Percentiles rank a stretch among this genome's conserved stretches.
Evolutionary conservation across 2,797 vertebrate genomes (phyloP).

Genomic region (Salmo trutta): DNA sequence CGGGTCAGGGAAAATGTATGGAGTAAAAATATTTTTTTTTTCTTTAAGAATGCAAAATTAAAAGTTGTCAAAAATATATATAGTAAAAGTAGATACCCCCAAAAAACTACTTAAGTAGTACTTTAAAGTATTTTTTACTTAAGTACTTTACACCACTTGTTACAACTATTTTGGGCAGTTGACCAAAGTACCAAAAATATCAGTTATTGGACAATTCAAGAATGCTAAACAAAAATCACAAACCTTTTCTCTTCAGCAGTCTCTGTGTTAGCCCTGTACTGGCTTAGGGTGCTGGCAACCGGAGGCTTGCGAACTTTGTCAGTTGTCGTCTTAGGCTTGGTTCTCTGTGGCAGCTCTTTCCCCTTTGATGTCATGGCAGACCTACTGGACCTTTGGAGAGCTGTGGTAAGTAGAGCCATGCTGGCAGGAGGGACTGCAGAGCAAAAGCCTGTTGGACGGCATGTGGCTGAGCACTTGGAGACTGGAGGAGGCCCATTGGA

Average conservation of each 20-base stretch:
- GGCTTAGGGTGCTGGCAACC: constrained; percentile 57
- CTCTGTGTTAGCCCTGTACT: constrained; percentile 69
- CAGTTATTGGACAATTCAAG: not conserved
- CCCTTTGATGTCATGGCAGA: constrained; percentile 36
- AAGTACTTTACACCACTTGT: no score
- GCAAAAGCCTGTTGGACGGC: constrained; percentile 20
- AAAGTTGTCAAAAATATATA: no score
- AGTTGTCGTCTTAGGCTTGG: constrained; percentile 48
- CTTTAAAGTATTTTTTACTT: no score
- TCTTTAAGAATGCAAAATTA: no score
- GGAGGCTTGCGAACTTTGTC: constrained; percentile 59
- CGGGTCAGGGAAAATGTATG: no score
- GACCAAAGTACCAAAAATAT: not conserved
- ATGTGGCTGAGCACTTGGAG: constrained; percentile 30
- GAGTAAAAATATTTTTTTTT: no score
- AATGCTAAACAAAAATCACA: not conserved
- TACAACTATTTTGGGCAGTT: not conserved
- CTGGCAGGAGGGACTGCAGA: constrained; percentile 37
- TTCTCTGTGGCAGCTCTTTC: constrained; percentile 31
- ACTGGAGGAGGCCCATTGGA: constrained; percentile 31
- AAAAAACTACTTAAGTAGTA: no score
- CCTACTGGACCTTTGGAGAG: constrained; percentile 40
- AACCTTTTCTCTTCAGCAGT: constrained; percentile 83
- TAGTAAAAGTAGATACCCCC: no score
- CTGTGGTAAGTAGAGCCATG: constrained; percentile 7